These are phyloP conservation scores for Brachyalestes nurse DNA, from an alignment of 2,797 vertebrate genomes.

Conservation along the genomic window DNA sequence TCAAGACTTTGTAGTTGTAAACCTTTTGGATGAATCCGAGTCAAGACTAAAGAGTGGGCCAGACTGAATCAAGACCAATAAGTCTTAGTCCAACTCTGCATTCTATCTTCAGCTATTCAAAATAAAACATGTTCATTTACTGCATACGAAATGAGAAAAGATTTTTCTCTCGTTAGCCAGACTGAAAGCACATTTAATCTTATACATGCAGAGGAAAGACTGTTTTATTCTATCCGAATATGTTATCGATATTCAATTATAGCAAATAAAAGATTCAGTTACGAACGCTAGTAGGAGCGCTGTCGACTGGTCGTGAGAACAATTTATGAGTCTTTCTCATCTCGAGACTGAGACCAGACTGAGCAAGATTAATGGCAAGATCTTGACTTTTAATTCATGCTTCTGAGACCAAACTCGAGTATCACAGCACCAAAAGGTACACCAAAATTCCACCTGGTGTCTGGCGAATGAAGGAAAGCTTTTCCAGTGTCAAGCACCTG, in stretches of 20 bases:
- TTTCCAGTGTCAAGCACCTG: background rate
- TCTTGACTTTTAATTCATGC: background rate
- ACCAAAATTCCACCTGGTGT: background rate
- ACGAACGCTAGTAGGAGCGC: background rate
- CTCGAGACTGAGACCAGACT: background rate
- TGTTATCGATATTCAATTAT: no score
- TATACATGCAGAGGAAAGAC: no score
- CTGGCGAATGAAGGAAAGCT: background rate
- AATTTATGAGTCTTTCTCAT: background rate
- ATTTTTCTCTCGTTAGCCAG: no score
- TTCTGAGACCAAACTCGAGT: no score
- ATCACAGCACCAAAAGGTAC: background rate
- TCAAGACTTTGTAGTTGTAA: no score
- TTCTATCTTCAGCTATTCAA: no score
- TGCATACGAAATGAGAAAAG: no score
- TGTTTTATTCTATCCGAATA: no score
- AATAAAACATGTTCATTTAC: no score
- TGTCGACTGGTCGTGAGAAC: background rate
- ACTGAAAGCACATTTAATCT: no score
- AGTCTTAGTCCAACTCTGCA: no score
- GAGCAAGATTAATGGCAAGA: background rate
- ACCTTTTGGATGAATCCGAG: no score
- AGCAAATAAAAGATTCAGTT: background rate
- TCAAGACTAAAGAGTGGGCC: background rate
- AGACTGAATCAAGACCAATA: background rate